Conservation (phyloP, 2,113 vertebrate genomes). For the Bucco capensis region DNA sequence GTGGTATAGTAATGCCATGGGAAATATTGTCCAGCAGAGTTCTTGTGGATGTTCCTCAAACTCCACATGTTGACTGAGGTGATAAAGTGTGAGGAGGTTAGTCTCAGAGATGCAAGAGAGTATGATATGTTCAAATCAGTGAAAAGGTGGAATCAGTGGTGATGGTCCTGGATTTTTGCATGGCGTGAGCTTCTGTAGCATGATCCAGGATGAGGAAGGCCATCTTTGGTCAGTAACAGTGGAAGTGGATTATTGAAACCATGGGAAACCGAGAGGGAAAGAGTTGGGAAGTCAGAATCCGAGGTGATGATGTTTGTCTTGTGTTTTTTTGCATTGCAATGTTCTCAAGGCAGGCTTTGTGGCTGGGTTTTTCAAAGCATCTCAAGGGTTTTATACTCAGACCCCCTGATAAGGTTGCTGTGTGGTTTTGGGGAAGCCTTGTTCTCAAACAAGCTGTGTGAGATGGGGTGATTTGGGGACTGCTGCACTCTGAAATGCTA, state of each 20-base stretch:
- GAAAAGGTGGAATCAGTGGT: neutral
- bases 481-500: neutral
- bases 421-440: neutral
- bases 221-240: neutral
- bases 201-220: neutral
- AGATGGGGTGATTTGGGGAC: neutral
- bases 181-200: neutral
- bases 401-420: neutral
- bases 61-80: fast-evolving
- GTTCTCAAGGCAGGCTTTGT: neutral
- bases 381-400: neutral
- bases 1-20: neutral
- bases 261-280: neutral
- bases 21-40: neutral
- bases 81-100: neutral
- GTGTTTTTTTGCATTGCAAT: neutral
- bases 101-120: neutral
- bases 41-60: neutral
- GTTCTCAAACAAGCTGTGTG: neutral
- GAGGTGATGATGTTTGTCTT: neutral
- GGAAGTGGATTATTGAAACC: neutral
- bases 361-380: neutral
- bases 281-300: neutral
- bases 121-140: neutral
- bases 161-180: neutral